Evolutionary conservation across 2,113 vertebrate species (phyloP).

Genomic region (Pyrgilauda ruficollis): DNA sequence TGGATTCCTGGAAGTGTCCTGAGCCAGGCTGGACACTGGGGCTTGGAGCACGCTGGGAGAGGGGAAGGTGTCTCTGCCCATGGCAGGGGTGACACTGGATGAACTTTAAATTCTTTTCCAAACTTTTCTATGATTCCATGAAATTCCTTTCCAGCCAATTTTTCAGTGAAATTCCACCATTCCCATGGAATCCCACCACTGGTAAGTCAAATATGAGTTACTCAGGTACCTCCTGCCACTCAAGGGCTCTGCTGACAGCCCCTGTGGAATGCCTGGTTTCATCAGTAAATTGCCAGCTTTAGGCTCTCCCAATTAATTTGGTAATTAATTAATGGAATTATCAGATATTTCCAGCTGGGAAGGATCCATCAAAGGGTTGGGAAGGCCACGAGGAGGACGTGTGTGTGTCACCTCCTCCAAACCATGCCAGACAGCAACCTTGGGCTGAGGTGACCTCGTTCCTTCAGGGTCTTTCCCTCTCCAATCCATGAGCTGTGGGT

Average conservation of each 20-base stretch:
- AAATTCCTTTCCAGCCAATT: not conserved
- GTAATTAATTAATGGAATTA: not conserved
- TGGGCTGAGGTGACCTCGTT: not conserved
- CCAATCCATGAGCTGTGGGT: not conserved
- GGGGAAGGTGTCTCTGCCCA: accelerated
- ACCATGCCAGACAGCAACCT: accelerated
- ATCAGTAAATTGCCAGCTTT: not conserved
- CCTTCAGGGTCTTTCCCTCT: not conserved
- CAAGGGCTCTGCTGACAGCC: not conserved
- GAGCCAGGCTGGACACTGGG: not conserved
- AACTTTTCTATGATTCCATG: not conserved
- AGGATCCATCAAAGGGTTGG: not conserved
- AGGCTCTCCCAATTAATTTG: not conserved
- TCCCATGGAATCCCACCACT: not conserved
- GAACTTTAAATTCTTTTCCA: not conserved
- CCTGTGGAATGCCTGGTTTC: not conserved
- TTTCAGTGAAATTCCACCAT: not conserved
- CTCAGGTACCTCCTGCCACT: not conserved
- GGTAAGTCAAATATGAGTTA: not conserved
- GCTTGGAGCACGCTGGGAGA: accelerated
- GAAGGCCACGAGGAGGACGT: not conserved
- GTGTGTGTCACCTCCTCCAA: not conserved
- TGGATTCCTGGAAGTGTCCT: not conserved
- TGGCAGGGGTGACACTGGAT: accelerated
- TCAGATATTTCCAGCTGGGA: not conserved